Evolutionary conservation across 2,113 vertebrate genomes (phyloP).

Genomic region (Narcine bancroftii): DNA sequence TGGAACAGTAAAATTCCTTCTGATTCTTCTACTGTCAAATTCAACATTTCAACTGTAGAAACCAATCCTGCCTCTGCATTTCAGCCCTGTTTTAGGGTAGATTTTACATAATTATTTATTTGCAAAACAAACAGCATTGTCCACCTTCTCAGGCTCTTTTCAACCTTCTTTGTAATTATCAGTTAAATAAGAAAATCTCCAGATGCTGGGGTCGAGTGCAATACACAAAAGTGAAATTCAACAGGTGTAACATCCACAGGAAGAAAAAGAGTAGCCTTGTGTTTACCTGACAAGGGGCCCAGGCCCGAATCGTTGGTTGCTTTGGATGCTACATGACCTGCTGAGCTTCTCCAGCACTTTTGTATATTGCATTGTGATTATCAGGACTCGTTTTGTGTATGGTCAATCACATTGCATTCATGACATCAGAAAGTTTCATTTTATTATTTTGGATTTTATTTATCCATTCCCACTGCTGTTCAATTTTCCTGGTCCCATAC

Average conservation of each 20-base stretch:
- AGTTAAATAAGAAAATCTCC: too few relatives aligned
- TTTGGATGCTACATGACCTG: too few relatives aligned
- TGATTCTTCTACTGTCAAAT: background rate
- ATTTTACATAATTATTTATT: background rate
- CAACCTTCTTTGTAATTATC: background rate
- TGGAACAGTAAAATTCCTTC: background rate
- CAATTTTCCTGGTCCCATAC: background rate
- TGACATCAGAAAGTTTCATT: background rate
- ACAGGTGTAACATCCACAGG: too few relatives aligned
- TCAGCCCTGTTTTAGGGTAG: background rate
- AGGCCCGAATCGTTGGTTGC: too few relatives aligned
- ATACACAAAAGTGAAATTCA: too few relatives aligned
- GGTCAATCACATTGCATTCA: background rate
- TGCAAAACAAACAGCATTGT: background rate
- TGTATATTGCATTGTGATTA: too few relatives aligned
- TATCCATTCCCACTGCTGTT: background rate
- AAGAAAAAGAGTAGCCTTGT: too few relatives aligned
- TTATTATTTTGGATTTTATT: background rate
- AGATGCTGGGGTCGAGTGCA: too few relatives aligned
- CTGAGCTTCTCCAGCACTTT: too few relatives aligned
- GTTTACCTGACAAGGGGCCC: too few relatives aligned
- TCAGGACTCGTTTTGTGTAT: background rate
- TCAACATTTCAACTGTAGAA: background rate
- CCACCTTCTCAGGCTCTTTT: background rate
- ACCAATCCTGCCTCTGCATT: background rate